A percentile compares a stretch with the other conserved stretches of the same genome.
Evolutionary conservation across 2,888 invertebrate genomes (phyloP).

Genomic region (Abscondita cerata): DNA sequence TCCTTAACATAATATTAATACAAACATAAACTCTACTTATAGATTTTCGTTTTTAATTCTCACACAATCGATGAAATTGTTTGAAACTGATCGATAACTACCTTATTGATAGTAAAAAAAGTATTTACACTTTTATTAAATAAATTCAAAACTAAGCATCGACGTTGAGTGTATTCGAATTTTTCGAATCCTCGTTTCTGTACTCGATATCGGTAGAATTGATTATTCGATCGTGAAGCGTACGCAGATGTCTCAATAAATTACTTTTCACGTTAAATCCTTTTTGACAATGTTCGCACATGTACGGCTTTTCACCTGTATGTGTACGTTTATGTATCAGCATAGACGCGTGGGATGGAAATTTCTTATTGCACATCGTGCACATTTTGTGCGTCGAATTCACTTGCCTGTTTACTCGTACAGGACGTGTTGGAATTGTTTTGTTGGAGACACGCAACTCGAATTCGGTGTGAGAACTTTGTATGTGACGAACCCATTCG

Average conservation of each 20-base stretch:
- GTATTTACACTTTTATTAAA: too few species aligned
- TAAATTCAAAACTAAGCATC: too few species aligned
- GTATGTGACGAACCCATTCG: constrained; percentile 88
- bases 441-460: constrained; percentile 78
- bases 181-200: constrained; percentile 34
- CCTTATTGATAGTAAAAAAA: too few species aligned
- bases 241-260: constrained; percentile 74
- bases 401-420: constrained; percentile 51
- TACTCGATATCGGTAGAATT: constrained; percentile 55
- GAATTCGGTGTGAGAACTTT: constrained; percentile 80
- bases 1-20: too few species aligned
- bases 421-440: constrained; percentile 20
- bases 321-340: constrained; percentile 79
- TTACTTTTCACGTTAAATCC: constrained; percentile 83
- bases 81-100: too few species aligned
- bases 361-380: constrained; percentile 73
- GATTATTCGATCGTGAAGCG: constrained; percentile 74
- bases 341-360: constrained; percentile 82
- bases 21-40: too few species aligned
- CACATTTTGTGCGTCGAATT: constrained; percentile 68
- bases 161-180: too few species aligned
- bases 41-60: too few species aligned
- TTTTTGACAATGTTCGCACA: constrained; percentile 77
- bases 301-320: constrained; percentile 76
- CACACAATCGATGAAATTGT: too few species aligned